These are phyloP conservation scores for Phyllotreta cruciferae DNA, from an alignment of 2,888 invertebrate species.

Conservation along the genomic window DNA sequence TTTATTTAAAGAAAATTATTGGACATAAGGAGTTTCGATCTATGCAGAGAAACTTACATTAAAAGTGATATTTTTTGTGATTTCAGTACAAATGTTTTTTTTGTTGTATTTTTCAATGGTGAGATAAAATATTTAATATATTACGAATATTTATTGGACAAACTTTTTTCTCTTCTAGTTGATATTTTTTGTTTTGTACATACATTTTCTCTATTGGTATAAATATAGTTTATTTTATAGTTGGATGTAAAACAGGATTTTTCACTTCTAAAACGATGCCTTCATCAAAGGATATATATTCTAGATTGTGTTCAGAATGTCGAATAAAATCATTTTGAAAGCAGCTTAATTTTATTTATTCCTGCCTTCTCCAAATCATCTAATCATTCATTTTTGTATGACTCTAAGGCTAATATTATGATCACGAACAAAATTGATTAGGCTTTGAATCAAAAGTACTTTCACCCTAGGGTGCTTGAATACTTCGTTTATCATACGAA, in stretches of 20 bases:
- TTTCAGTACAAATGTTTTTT: slow-evolving; percentile 42
- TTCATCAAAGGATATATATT: slow-evolving; percentile 17
- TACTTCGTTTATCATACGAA: too few species aligned
- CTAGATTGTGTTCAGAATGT: slow-evolving; percentile 25
- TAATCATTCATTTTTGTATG: not conserved
- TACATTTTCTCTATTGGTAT: too few species aligned
- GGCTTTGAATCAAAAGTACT: too few species aligned
- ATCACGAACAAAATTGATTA: too few species aligned
- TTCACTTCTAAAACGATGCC: slow-evolving; percentile 17
- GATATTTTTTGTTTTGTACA: slow-evolving; percentile 4
- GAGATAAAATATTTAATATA: slow-evolving; percentile 25
- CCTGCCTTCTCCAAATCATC: not conserved
- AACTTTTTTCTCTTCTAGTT: slow-evolving; percentile 13
- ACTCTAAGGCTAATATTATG: too few species aligned
- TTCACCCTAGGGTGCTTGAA: too few species aligned
- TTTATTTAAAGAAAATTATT: slow-evolving; percentile 6
- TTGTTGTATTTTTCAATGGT: slow-evolving; percentile 31
- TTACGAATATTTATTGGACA: slow-evolving; percentile 22
- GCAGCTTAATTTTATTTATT: slow-evolving; percentile 4
- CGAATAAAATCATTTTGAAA: slow-evolving; percentile 25
- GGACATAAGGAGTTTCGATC: slow-evolving; percentile 10
- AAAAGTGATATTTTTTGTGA: slow-evolving; percentile 47
- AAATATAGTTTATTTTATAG: slow-evolving; percentile 22
- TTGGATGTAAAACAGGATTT: slow-evolving; percentile 12
- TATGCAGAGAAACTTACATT: slow-evolving; percentile 26